Conservation (phyloP, 2,797 vertebrate species). For the Thamnophis elegans region DNA sequence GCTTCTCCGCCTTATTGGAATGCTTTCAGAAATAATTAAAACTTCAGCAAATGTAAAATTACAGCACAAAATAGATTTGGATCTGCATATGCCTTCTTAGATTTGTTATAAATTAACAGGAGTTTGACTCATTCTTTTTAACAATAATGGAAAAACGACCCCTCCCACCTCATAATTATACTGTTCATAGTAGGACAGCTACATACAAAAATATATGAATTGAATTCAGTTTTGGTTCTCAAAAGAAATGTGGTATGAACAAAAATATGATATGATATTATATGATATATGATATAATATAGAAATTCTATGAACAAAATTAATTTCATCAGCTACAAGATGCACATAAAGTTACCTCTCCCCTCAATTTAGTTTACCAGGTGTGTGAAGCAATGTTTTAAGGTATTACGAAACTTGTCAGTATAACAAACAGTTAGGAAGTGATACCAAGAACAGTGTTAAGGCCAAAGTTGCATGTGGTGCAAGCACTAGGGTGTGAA, state of each 20-base stretch:
- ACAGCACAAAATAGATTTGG: background rate
- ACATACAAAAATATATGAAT: background rate
- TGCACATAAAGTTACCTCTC: too few species aligned
- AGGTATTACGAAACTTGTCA: background rate
- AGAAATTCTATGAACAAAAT: background rate
- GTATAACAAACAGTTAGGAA: background rate
- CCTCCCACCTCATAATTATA: background rate
- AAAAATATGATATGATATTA: accelerated
- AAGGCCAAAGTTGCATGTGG: background rate
- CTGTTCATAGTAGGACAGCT: background rate
- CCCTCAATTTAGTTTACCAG: background rate
- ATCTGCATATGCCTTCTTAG: background rate
- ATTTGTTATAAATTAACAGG: background rate
- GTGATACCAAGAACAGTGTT: background rate
- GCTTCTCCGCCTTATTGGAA: background rate
- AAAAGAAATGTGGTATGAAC: background rate
- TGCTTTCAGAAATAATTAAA: slow-evolving; percentile 15
- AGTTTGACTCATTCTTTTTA: background rate
- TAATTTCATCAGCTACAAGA: background rate
- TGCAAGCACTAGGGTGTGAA: background rate
- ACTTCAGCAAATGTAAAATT: background rate
- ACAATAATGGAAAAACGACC: background rate
- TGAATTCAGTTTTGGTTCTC: background rate
- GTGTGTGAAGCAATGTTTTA: background rate
- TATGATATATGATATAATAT: background rate